Evolutionary conservation across 53 echinoderm and acorn worm genomes (phyloP).

Genomic region (Mesocentrotus franciscanus): DNA sequence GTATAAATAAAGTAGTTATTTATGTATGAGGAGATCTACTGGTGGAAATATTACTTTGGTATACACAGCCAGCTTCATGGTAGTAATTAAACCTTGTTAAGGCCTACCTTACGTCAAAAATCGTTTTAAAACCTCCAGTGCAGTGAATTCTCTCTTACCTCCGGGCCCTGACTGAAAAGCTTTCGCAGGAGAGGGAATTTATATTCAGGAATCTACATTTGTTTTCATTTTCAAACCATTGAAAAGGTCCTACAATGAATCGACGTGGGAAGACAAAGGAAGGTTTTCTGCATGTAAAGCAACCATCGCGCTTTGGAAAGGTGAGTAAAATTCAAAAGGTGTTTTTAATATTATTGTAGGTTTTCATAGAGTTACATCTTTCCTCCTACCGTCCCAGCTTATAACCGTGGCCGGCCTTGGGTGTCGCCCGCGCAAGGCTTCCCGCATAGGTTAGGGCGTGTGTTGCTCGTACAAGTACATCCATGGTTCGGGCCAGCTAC

Average conservation of each 20-base stretch:
- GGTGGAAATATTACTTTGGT: background rate
- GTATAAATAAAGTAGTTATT: background rate
- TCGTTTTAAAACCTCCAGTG: background rate
- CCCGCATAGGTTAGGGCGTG: background rate
- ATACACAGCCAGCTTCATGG: background rate
- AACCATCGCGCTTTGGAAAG: slow-evolving; percentile 76
- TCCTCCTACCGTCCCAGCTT: background rate
- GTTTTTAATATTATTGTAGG: background rate
- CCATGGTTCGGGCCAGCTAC: background rate
- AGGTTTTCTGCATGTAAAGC: slow-evolving; percentile 76
- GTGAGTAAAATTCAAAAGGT: slow-evolving; percentile 22
- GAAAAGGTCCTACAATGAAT: slow-evolving; percentile 16
- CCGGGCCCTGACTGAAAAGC: background rate
- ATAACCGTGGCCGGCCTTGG: background rate
- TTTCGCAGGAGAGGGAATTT: background rate
- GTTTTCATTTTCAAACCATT: background rate
- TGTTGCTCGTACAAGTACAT: too few species aligned
- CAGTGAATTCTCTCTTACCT: background rate
- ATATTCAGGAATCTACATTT: background rate
- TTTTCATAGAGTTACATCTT: background rate
- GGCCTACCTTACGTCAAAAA: background rate
- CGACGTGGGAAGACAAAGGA: slow-evolving; percentile 71
- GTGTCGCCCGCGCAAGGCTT: background rate
- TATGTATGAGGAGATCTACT: background rate
- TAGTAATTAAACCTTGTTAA: background rate